Evolutionary conservation across 2,797 vertebrate species (phyloP), one percentile per base, ranked within the genome.

Genomic region (Melanotaenia trifasciata): DNA sequence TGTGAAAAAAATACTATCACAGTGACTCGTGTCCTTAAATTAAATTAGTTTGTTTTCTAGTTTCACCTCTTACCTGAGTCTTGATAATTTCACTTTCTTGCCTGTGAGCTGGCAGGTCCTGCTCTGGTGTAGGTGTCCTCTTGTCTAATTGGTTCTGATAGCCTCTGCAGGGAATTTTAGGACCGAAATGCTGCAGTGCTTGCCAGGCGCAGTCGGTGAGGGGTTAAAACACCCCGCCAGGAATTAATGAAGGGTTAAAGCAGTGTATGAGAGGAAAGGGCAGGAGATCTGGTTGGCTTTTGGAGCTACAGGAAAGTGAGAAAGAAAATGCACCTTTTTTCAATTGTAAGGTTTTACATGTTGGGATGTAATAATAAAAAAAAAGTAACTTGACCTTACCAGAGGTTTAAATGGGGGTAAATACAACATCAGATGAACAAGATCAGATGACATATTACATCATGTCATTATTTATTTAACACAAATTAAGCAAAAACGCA

Each of bases 191-290:
- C 74, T 1, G 45, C 57, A 16, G 51, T 7, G 57, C 71, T 74
- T 26, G 40, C 62, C 64, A 51, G 79, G 60, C 24, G 1, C 22
- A 24, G 73, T 5, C 30, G 36, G 35, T 0, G 22, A 82, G 74
- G 78, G 84, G 85, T 86, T 89, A 83, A 85, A 85, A n/a, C 3
- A 6, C 64, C 9, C 80, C 5, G 71, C 18, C 24, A 65, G 84
- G 72, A 82, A 86, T 84, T 91, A 90, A 91, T 83, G 83, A 86
- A 81, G 86, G 87, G 87, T 91, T 91, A 91, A 92, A 78, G 71
- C 54, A 22, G 65, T 71, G 75, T 80, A 86, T 83, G 76, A 85
- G 72, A 64, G 38, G n/a, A 67, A 59, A 59, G 78, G 74, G 76
- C 78, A 69, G 60, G 63, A 69, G 74, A 68, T 80, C 58, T 3